A percentile compares a stretch with the other conserved stretches of the same genome.
These are phyloP conservation scores for Pissodes strobi DNA, from an alignment of 1,140 invertebrate genomes.

Conservation along the genomic window DNA sequence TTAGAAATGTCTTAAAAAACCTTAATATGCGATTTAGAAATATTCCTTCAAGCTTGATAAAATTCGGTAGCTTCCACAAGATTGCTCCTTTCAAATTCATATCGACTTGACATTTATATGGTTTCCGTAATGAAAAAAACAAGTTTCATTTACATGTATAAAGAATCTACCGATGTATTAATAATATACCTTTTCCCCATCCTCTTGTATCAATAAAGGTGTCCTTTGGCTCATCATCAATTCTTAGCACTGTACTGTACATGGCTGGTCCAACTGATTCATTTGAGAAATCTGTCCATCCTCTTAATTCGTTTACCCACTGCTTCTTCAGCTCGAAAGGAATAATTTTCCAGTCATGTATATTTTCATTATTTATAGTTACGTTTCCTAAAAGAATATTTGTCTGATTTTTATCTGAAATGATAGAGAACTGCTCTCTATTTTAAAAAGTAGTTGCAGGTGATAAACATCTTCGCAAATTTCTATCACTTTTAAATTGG, in stretches of 20 bases:
- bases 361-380: constrained; percentile 52
- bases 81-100: too few relatives aligned
- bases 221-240: constrained; percentile 34
- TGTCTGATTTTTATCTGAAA: too few relatives aligned
- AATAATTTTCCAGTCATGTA: constrained; percentile 59
- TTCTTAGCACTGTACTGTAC: constrained; percentile 39
- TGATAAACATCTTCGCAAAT: too few relatives aligned
- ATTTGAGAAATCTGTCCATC: constrained; percentile 19
- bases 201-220: constrained; percentile 54
- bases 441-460: too few relatives aligned
- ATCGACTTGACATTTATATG: too few relatives aligned
- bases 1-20: neutral
- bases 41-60: too few relatives aligned
- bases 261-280: constrained; percentile 44
- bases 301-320: constrained; percentile 47
- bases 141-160: neutral
- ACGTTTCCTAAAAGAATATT: constrained; percentile 47
- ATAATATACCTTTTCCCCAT: constrained; percentile 58
- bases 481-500: too few relatives aligned
- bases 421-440: too few relatives aligned
- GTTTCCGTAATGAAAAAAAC: too few relatives aligned
- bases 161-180: neutral
- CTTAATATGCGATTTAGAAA: too few relatives aligned
- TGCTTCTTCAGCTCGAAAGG: constrained; percentile 60
- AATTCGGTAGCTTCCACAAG: too few relatives aligned